Evolutionary conservation across 2,797 vertebrate genomes (phyloP).

Genomic region (Melopsittacus undulatus): DNA sequence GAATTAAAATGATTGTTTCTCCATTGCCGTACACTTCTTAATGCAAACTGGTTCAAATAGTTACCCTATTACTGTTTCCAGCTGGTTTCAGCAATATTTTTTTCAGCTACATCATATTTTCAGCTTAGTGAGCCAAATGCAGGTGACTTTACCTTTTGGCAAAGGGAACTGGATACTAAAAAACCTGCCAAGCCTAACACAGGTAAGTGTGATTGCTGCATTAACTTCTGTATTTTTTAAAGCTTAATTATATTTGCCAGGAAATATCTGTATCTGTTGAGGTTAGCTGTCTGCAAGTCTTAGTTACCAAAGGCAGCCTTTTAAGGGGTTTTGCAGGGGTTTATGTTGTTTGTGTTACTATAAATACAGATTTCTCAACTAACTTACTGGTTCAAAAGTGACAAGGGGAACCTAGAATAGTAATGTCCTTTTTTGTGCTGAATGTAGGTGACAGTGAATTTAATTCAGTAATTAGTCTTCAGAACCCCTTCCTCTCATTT

Average conservation of each 20-base stretch:
- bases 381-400: neutral
- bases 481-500: neutral
- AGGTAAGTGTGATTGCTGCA: neutral
- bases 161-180: neutral
- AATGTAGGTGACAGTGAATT: neutral
- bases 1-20: neutral
- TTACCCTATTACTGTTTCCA: neutral
- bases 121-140: neutral
- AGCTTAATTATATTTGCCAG: neutral
- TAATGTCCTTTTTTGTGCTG: neutral
- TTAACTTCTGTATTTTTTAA: neutral
- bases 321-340: neutral
- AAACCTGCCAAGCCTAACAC: neutral
- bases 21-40: neutral
- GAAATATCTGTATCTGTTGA: neutral
- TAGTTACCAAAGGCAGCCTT: neutral
- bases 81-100: neutral
- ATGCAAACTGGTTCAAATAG: neutral
- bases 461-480: neutral
- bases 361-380: neutral
- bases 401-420: neutral
- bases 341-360: neutral
- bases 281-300: neutral
- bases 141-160: neutral
- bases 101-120: neutral